phyloP scores from a whole-genome alignment of 1,140 invertebrate genomes.

The Nautilus pompilius region DNA sequence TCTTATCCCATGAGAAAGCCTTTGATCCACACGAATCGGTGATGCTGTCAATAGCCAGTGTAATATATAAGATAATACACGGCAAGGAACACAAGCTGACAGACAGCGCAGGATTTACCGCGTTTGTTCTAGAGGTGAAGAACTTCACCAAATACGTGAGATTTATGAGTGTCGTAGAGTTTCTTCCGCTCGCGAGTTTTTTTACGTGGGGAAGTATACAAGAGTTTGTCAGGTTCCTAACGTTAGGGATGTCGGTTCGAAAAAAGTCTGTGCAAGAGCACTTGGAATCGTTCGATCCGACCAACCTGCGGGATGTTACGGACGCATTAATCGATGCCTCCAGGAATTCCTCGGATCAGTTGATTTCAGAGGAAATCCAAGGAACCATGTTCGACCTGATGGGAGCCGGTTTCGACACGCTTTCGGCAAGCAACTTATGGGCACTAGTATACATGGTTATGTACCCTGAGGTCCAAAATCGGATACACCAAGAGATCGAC shows the following conservation, averaged over 20 bases:
- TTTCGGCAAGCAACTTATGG: constrained; percentile 69
- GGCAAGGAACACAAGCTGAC: constrained; percentile 12
- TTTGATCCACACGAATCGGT: constrained; percentile 16
- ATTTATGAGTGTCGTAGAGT: constrained; percentile 19
- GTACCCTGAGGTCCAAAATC: constrained; percentile 13
- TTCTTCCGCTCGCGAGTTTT: constrained; percentile 17
- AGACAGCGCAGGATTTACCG: constrained; percentile 12
- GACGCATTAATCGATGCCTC: constrained; percentile 9
- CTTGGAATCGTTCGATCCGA: constrained; percentile 4
- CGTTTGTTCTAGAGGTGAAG: constrained; percentile 9
- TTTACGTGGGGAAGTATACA: constrained; percentile 5
- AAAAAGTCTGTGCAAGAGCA: constrained; percentile 5
- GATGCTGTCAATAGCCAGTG: constrained; percentile 16
- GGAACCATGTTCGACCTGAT: constrained; percentile 66
- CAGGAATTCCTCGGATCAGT: neutral
- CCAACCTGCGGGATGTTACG: constrained; percentile 9
- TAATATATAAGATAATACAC: constrained; percentile 23
- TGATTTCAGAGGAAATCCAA: neutral
- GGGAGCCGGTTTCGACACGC: constrained; percentile 84
- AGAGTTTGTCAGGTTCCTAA: constrained; percentile 3
- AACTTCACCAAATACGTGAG: constrained; percentile 12
- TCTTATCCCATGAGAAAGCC: constrained; percentile 3
- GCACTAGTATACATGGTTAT: constrained; percentile 11
- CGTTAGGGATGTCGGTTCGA: neutral
- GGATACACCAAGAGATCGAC: constrained; percentile 13